Conservation (phyloP, 92 coral and sea anemone species). For the Anthopleura xanthogrammica region DNA sequence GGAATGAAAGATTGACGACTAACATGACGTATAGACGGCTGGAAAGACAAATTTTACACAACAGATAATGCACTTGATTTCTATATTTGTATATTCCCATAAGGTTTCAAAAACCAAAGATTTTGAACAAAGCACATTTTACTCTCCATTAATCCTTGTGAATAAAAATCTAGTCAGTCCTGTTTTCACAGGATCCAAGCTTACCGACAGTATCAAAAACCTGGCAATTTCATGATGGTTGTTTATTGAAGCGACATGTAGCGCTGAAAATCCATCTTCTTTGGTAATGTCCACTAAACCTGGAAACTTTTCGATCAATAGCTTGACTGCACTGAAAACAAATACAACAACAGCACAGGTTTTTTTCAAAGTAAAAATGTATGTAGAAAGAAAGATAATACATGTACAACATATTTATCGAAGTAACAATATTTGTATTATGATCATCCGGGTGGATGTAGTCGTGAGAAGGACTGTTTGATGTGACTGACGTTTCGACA, state of each 20-base stretch:
- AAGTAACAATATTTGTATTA: too few relatives aligned
- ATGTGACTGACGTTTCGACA: too few relatives aligned
- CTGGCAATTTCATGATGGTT: slow-evolving; percentile 56
- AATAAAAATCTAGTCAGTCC: neutral
- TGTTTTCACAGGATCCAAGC: neutral
- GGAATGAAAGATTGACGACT: neutral
- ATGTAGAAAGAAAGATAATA: neutral
- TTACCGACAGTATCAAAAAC: slow-evolving; percentile 59
- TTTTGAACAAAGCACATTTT: too few relatives aligned
- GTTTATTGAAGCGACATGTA: slow-evolving; percentile 64
- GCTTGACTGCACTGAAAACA: slow-evolving; percentile 53
- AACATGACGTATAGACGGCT: neutral
- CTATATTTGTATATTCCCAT: too few relatives aligned
- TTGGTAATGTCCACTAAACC: slow-evolving; percentile 65
- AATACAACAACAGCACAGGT: neutral
- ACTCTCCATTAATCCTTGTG: too few relatives aligned
- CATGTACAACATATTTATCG: neutral
- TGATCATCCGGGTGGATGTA: too few relatives aligned
- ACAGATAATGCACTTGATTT: neutral
- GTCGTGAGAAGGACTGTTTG: too few relatives aligned
- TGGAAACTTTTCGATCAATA: slow-evolving; percentile 51
- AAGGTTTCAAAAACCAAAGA: too few relatives aligned
- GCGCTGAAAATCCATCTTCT: slow-evolving; percentile 69
- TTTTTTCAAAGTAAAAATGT: neutral
- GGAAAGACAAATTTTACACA: neutral